These are phyloP conservation scores for Botia kubotai DNA, from an alignment of 2,797 vertebrate species.

Conservation along the genomic window DNA sequence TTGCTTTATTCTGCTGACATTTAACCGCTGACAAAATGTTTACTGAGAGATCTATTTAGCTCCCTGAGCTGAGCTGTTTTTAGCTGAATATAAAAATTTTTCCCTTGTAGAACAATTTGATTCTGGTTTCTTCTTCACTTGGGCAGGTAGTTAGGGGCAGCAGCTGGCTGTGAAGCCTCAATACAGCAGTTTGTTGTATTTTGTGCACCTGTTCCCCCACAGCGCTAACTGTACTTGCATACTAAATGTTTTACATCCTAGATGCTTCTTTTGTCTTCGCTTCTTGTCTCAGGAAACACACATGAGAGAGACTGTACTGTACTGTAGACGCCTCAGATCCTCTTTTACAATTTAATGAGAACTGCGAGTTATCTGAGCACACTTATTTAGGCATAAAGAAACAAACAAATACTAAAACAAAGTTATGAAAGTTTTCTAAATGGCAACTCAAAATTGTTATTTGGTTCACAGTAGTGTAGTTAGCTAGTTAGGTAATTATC, in stretches of 20 bases:
- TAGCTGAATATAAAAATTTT: not conserved
- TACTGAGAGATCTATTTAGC: not conserved
- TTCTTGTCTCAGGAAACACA: conserved; percentile 13
- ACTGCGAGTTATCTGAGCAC: conserved; percentile 1
- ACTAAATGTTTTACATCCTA: not conserved
- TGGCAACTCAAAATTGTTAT: not conserved
- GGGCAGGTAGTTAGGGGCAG: not conserved
- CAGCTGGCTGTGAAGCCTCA: not conserved
- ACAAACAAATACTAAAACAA: not conserved
- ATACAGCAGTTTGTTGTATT: not conserved
- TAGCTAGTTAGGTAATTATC: too few species aligned
- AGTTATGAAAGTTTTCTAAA: not conserved
- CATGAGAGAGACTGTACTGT: not conserved
- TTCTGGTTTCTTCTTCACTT: not conserved
- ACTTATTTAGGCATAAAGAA: not conserved
- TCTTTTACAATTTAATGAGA: conserved; percentile 1
- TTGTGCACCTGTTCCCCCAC: not conserved
- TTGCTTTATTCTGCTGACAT: conserved; percentile 4
- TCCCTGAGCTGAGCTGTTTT: conserved; percentile 12
- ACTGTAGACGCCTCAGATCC: not conserved
- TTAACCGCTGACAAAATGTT: conserved; percentile 23
- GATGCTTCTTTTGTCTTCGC: conserved; percentile 4
- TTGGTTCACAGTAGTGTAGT: not conserved
- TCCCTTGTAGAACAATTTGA: not conserved
- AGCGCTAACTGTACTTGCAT: not conserved